These are phyloP conservation scores for Maccullochella peelii DNA, from an alignment of 2,113 vertebrate species.

Conservation along the genomic window DNA sequence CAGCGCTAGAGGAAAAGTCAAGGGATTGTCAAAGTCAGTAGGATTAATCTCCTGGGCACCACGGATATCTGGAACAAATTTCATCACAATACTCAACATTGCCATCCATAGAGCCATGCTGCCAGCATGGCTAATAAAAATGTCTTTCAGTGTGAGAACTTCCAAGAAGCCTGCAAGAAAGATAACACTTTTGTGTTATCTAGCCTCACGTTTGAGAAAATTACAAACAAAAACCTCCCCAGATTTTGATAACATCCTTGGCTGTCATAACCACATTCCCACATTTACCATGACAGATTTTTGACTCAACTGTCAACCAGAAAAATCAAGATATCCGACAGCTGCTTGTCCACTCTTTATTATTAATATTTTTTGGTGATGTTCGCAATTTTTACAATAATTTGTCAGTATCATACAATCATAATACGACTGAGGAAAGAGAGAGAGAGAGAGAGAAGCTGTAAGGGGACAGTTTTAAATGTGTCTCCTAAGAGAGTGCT, in stretches of 20 bases:
- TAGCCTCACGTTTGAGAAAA: too few species aligned
- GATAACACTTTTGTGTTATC: too few species aligned
- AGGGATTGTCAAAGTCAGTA: neutral
- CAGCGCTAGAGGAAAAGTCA: neutral
- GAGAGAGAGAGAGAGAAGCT: constrained; percentile 11
- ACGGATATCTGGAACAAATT: too few species aligned
- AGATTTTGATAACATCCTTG: too few species aligned
- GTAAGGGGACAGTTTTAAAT: constrained; percentile 55
- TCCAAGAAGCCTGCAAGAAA: too few species aligned
- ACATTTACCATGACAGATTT: neutral
- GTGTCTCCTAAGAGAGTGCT: constrained; percentile 54
- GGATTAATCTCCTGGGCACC: neutral
- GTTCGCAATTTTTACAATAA: constrained; percentile 50
- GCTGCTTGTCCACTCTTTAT: constrained; percentile 65
- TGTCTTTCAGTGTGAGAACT: neutral
- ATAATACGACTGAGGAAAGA: constrained; percentile 49
- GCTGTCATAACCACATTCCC: too few species aligned
- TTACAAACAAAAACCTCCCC: too few species aligned
- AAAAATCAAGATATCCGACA: constrained; percentile 17
- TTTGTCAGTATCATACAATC: constrained; percentile 66
- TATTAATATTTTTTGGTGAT: constrained; percentile 59
- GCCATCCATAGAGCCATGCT: neutral
- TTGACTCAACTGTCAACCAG: neutral
- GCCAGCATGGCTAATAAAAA: neutral
- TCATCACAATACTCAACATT: neutral